These are phyloP conservation scores for Apeltes quadracus DNA, from an alignment of 2,113 vertebrate genomes.

Conservation along the genomic window DNA sequence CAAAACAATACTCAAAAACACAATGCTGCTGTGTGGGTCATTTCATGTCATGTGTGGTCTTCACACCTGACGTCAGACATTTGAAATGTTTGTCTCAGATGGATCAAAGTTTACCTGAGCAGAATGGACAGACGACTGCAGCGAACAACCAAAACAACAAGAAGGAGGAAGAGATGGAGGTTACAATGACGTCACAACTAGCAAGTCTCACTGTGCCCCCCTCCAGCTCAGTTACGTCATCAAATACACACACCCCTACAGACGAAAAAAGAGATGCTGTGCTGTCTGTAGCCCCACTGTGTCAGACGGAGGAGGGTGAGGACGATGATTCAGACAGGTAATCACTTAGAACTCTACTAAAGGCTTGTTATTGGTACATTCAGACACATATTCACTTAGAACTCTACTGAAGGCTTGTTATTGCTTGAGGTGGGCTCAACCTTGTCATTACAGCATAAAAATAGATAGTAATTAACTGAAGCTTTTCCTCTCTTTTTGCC, in stretches of 20 bases:
- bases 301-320: neutral
- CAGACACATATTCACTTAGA: slow-evolving; percentile 58
- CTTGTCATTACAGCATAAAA: neutral
- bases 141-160: neutral
- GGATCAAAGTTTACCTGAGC: slow-evolving; percentile 12
- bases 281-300: too few relatives aligned
- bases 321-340: slow-evolving; percentile 59
- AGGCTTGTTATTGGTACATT: slow-evolving; percentile 2
- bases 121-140: neutral
- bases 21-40: neutral
- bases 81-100: slow-evolving; percentile 24
- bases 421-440: neutral
- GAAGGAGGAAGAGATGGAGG: slow-evolving; percentile 43
- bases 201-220: slow-evolving; percentile 9
- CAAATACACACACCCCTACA: neutral
- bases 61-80: neutral
- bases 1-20: neutral
- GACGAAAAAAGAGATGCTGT: neutral
- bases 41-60: neutral
- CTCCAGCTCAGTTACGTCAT: neutral
- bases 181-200: slow-evolving; percentile 14
- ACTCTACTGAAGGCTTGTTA: neutral
- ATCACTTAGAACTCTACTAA: neutral
- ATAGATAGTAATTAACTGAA: neutral
- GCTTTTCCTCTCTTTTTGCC: neutral